Base-by-base conservation (phyloP, 2,888 invertebrate genomes). In the Operophtera brumata region DNA sequence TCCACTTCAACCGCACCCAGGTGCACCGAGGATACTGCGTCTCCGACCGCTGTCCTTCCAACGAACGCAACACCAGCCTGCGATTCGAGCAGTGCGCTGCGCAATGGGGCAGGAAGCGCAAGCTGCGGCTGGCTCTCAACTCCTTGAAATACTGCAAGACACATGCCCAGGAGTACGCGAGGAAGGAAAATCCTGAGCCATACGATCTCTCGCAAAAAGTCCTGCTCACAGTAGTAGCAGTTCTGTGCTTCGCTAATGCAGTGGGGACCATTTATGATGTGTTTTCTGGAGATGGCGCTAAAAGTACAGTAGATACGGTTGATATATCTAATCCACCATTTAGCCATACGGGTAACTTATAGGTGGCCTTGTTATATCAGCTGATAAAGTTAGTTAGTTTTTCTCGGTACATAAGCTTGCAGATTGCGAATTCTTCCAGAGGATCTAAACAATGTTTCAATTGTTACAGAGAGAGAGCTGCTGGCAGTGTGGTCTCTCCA, bases 11-110 rank as follows among this genome's bases (percentile, higher is more conserved):
- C 67, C 82, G 78, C 54, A 80, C 78, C 10, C 66, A 71, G 2
- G 61, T 86, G 0, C 83, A 85, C 62, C 82, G 86, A 11, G 85
- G 85, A 3, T 82, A 83, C 73, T 86, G 85, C 71, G 74, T 85
- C 30, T 79, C 78, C 56, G 61, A 76, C 10, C 78, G 83, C 20
- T 84, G 86, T 52, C 71, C 73, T 1, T 59, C 67, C 0, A 44
- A 70, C 2, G 71, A 70, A 40, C 65, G 67, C 34, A 78, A 77
- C 62, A 45, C 56, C 12, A 63, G 73, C 4, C 66, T 64, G 0
- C 77, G 79, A 57, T 84, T 82, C 70, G 79, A 84, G 64, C 71
- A 56, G 5, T 81, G 84, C 65, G 76, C 73, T 3, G 54, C 69
- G 12, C 65, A 61, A 4, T 75, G 76, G 71, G 77, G 76, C 0